Base-by-base conservation (phyloP, 2,797 vertebrate genomes). In the Pseudopleuronectes americanus region DNA sequence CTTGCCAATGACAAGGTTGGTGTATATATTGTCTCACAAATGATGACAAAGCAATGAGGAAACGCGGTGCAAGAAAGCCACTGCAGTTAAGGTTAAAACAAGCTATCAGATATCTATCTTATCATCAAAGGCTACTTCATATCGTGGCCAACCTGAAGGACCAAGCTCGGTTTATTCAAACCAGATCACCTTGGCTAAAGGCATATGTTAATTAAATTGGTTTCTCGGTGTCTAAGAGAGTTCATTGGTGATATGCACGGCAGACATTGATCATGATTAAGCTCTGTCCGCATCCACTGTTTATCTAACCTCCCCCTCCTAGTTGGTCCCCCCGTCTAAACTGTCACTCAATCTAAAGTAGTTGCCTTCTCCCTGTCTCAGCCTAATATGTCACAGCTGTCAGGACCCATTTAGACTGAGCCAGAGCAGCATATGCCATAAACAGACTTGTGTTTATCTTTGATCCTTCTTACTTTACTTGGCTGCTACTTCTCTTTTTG, bases 331-430 rank as follows among this genome's bases (percentile, higher is more conserved):
- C 69, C 43, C 24, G 61, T 71, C 48, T 38, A 10, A 48, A 48
- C 58, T 72, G 58, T 59, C 51, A 65, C 57, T 77, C 69, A 19
- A 22, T 48, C 60, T 36, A 45, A 64, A 67, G 38, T 23, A 51
- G 47, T 23, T 21, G 41, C 48, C 48, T 45, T 22, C 47, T 58
- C 24, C 19, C 19, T 19, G 13, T 68, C 64, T 71, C 71, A 33
- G 52, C 28, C 23, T 47, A 61, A 72, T 80, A 70, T 64, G 53
- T 64, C 62, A 70, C 57, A 78, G 59, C 59, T 64, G 71, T 63
- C 65, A 45, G 12, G 24, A 31, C 45, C 64, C 16, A 64, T 75
- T 67, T 48, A 59, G 31, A 58, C 24, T 38, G 69, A 64, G 24
- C 28, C 36, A 47, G 36, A 53, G 41, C 6, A 55, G 41, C 53